Conservation (phyloP, 2,888 invertebrate genomes). For the Zootermopsis nevadensis region DNA sequence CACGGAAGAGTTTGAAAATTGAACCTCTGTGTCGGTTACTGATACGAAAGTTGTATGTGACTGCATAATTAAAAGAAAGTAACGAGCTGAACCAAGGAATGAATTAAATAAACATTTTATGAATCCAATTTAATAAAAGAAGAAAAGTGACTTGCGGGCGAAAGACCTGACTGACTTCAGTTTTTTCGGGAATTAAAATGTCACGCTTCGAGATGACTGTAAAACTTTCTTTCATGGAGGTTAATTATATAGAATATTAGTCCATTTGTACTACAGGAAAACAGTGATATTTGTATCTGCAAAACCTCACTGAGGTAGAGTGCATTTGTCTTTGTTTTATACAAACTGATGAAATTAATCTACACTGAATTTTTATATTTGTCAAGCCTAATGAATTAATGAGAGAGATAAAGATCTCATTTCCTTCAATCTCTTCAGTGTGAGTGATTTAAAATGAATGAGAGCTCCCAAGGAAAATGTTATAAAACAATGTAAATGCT, state of each 20-base stretch:
- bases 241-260: slow-evolving; percentile 18
- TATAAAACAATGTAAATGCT: slow-evolving; percentile 30
- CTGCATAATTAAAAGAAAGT: not conserved
- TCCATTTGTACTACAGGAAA: slow-evolving; percentile 33
- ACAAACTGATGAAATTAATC: slow-evolving; percentile 11
- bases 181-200: not conserved
- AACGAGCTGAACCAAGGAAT: not conserved
- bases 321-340: slow-evolving; percentile 30
- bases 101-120: slow-evolving; percentile 30
- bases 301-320: slow-evolving; percentile 3
- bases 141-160: not conserved
- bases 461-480: not conserved
- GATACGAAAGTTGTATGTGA: not conserved
- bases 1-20: not conserved
- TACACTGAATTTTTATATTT: slow-evolving; percentile 35
- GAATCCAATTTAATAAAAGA: slow-evolving; percentile 8
- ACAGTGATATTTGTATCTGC: slow-evolving; percentile 31
- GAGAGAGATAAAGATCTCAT: not conserved
- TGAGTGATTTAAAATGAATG: not conserved
- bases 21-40: not conserved
- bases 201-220: slow-evolving; percentile 14
- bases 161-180: not conserved
- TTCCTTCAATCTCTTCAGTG: not conserved
- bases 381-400: slow-evolving; percentile 8
- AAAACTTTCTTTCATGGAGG: not conserved